A percentile compares a stretch with the other conserved stretches of the same genome.
Evolutionary conservation across 2,113 vertebrate genomes (phyloP).

Genomic region (Picathartes gymnocephalus): DNA sequence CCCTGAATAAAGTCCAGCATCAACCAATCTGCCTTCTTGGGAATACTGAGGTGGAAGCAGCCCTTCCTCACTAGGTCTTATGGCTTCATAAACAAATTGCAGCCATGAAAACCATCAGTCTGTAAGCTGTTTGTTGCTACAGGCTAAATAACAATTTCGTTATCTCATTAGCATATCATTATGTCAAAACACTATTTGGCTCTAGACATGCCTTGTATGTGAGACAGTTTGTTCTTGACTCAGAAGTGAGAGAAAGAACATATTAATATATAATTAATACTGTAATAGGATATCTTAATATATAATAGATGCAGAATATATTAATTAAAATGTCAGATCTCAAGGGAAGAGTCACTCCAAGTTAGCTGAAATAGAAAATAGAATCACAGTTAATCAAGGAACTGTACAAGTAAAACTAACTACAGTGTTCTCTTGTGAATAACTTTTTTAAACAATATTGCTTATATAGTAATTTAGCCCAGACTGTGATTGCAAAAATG

Average conservation of each 20-base stretch:
- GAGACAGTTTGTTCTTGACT: background rate
- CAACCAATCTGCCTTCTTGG: background rate
- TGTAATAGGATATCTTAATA: background rate
- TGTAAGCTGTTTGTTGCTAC: background rate
- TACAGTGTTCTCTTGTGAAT: background rate
- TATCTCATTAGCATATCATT: background rate
- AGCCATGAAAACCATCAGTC: background rate
- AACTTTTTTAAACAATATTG: background rate
- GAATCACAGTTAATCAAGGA: conserved; percentile 10
- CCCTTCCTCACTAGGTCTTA: background rate
- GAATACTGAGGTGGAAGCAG: background rate
- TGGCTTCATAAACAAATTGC: background rate
- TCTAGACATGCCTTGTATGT: background rate
- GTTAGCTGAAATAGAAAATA: background rate
- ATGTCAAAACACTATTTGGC: background rate
- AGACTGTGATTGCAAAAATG: background rate
- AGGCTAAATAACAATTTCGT: background rate
- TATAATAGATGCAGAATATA: background rate
- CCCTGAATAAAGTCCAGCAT: background rate
- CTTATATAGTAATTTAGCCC: background rate
- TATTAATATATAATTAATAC: background rate
- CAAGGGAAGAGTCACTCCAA: background rate
- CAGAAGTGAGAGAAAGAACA: background rate
- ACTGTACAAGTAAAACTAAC: background rate
- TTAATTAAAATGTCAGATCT: conserved; percentile 20